phyloP scores from a whole-genome alignment of 2,797 vertebrate genomes.

The Phataginus tetradactyla region DNA sequence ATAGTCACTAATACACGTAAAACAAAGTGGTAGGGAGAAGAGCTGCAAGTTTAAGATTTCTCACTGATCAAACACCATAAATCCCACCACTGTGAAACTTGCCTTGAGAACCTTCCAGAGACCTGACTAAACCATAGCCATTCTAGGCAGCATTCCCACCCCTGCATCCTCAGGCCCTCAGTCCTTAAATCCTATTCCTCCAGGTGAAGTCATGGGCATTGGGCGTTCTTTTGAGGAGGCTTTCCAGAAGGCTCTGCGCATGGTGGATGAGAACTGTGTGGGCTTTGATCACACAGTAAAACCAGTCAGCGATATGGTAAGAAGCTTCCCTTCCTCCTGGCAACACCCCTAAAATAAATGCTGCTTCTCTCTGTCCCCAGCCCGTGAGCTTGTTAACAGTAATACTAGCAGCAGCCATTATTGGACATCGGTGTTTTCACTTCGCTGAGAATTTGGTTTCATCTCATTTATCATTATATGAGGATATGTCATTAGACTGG shows the following conservation, averaged over 20 bases:
- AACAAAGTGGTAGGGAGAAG: not conserved
- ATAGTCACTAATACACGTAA: not conserved
- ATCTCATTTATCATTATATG: not conserved
- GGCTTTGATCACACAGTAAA: slow-evolving; percentile 97
- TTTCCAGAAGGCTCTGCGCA: slow-evolving; percentile 98
- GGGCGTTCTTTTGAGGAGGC: slow-evolving; percentile 97
- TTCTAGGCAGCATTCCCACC: not conserved
- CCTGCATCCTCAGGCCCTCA: not conserved
- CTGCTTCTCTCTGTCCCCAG: not conserved
- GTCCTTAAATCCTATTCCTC: accelerated
- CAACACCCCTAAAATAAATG: not conserved
- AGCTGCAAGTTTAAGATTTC: not conserved
- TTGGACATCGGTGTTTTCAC: not conserved
- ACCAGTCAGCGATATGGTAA: slow-evolving; percentile 91
- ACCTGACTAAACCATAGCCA: not conserved
- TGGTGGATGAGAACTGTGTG: slow-evolving; percentile 99
- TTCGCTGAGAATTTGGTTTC: not conserved
- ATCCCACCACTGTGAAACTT: not conserved
- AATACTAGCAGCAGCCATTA: not conserved
- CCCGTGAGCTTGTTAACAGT: not conserved
- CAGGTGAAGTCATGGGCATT: slow-evolving; percentile 98
- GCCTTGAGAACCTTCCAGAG: not conserved
- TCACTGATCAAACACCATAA: not conserved
- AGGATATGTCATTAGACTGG: not conserved
- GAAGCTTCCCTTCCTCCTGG: not conserved